Conservation (phyloP, 2,888 invertebrate species). For the Argyresthia albistria region DNA sequence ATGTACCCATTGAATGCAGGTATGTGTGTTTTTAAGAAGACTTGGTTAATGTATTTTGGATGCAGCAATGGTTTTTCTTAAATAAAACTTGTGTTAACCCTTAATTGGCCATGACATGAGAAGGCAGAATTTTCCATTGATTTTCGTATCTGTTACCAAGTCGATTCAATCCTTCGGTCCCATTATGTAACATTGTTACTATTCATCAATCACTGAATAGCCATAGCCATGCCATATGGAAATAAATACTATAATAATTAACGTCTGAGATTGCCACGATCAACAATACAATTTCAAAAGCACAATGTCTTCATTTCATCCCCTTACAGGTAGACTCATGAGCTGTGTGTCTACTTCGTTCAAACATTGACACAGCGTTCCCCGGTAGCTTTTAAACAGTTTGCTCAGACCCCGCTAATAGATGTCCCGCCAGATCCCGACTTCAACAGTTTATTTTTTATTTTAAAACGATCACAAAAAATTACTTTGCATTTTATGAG, state of each 20-base stretch:
- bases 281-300: too few species aligned
- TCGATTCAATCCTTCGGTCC: too few species aligned
- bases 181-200: neutral
- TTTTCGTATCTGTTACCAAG: too few species aligned
- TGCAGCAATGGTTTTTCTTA: neutral
- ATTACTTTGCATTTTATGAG: conserved; percentile 4
- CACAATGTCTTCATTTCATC: conserved; percentile 5
- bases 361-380: conserved; percentile 59
- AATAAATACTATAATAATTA: too few species aligned
- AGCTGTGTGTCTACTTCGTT: conserved; percentile 4
- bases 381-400: conserved; percentile 66
- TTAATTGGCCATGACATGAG: too few species aligned
- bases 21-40: neutral
- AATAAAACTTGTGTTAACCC: too few species aligned
- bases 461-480: conserved; percentile 2
- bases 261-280: too few species aligned
- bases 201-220: neutral
- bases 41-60: neutral
- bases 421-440: conserved; percentile 44
- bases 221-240: too few species aligned
- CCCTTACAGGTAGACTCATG: neutral
- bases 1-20: conserved; percentile 2
- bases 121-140: too few species aligned
- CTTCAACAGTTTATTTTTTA: conserved; percentile 14
- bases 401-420: conserved; percentile 54